These are phyloP conservation scores for Colius striatus DNA, from an alignment of 2,113 vertebrate genomes.

Conservation along the genomic window DNA sequence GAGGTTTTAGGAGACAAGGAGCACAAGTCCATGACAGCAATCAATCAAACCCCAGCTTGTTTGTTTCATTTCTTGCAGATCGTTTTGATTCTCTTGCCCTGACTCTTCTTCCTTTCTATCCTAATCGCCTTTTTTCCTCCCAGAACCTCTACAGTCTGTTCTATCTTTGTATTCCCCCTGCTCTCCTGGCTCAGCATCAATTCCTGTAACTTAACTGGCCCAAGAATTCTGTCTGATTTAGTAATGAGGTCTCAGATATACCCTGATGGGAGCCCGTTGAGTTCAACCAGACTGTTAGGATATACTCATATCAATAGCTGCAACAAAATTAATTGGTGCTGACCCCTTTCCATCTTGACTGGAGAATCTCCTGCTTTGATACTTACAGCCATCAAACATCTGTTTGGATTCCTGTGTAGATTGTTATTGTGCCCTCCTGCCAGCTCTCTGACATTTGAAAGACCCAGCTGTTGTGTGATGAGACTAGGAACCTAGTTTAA, in stretches of 20 bases:
- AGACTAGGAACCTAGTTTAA: background rate
- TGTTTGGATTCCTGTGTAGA: background rate
- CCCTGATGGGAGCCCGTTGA: constrained; percentile 5
- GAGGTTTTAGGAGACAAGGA: background rate
- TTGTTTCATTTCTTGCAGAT: background rate
- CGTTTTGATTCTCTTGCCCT: background rate
- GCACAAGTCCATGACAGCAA: background rate
- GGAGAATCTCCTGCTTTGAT: constrained; percentile 3
- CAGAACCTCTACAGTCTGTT: background rate
- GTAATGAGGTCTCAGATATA: constrained; percentile 47
- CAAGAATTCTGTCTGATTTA: constrained; percentile 34
- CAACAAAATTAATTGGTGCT: background rate
- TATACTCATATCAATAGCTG: background rate
- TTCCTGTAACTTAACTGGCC: background rate
- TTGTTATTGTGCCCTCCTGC: background rate
- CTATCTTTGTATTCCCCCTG: constrained; percentile 40
- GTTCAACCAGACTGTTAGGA: background rate
- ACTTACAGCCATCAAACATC: background rate
- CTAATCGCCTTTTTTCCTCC: background rate
- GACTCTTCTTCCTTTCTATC: background rate
- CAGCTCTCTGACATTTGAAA: background rate
- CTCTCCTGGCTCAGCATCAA: constrained; percentile 8
- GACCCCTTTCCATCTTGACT: background rate
- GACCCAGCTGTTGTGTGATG: background rate
- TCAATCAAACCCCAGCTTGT: background rate